Evolutionary conservation across 2,797 vertebrate genomes (phyloP), one percentile per base, ranked within the genome.

Genomic region (Lacerta viridis): DNA sequence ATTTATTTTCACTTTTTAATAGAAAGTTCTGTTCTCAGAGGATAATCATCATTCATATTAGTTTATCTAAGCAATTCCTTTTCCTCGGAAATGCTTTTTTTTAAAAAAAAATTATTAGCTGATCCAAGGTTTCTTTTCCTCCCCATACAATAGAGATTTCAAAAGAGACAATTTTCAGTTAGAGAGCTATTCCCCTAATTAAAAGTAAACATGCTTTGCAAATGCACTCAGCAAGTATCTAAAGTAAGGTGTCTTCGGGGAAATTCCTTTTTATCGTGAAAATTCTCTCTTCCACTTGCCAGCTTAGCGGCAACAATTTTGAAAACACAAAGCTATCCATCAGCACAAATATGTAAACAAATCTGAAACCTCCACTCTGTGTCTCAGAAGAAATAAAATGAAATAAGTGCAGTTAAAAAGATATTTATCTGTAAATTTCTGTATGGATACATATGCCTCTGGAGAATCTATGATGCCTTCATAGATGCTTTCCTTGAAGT

Each of bases 221-320:
- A 78, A 74, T 20, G 74, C 72, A 25, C 23, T 78, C 15, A 41
- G 23, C 29, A 84, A 88, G 17, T 68, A 84, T 1, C 2, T 0
- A 3, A 84, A 72, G 71, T 55, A 59, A 85, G 61, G 59, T 23
- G n/a, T 87, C 88, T 80, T 71, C 72, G 66, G 74, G 74, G 68
- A 66, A 80, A 77, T n/a, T 39, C 82, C 27, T 72, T 55, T 77
- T 78, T 88, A 74, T 76, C 71, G 87, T 64, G 36, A 83, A 50
- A 3, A 27, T 72, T 74, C 43, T 36, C 59, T 46, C 41, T 64
- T 82, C 80, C 4, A 68, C 87, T 80, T 10, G 25, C 78, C 64
- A 3, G 1, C 87, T 93, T 90, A 68, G 6, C 90, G 83, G 79
- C 77, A 88, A 82, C 86, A 78, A 64, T 39, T 66, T 27, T 36